phyloP scores from a whole-genome alignment of 2,113 vertebrate genomes.

The Crotophaga sulcirostris region DNA sequence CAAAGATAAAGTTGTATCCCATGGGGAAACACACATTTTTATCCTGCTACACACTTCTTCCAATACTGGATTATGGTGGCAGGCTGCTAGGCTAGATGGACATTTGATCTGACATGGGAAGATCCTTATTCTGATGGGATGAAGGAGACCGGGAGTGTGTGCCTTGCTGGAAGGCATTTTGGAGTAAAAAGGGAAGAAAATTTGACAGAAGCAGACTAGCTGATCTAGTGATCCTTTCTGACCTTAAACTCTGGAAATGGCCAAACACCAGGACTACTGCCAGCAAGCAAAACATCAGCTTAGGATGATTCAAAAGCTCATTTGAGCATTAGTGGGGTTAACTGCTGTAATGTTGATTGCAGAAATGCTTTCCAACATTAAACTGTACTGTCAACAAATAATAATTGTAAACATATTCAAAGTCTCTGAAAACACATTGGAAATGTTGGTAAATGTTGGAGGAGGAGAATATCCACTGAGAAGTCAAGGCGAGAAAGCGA shows the following conservation, averaged over 20 bases:
- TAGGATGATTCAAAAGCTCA: not conserved
- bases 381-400: not conserved
- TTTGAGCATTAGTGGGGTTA: not conserved
- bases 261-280: not conserved
- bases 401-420: not conserved
- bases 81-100: not conserved
- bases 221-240: not conserved
- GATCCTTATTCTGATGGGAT: not conserved
- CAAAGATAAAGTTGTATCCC: not conserved
- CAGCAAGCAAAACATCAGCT: not conserved
- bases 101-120: not conserved
- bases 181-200: not conserved
- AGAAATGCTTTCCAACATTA: constrained; percentile 5
- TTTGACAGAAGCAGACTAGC: not conserved
- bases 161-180: not conserved
- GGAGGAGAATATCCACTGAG: not conserved
- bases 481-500: not conserved
- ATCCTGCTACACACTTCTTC: not conserved
- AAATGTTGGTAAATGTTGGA: not conserved
- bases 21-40: not conserved
- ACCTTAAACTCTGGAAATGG: not conserved
- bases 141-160: not conserved
- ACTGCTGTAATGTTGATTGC: not conserved
- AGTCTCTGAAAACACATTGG: not conserved
- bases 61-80: not conserved